Conservation (phyloP, 2,888 invertebrate genomes). For the Oasisia sp. region DNA sequence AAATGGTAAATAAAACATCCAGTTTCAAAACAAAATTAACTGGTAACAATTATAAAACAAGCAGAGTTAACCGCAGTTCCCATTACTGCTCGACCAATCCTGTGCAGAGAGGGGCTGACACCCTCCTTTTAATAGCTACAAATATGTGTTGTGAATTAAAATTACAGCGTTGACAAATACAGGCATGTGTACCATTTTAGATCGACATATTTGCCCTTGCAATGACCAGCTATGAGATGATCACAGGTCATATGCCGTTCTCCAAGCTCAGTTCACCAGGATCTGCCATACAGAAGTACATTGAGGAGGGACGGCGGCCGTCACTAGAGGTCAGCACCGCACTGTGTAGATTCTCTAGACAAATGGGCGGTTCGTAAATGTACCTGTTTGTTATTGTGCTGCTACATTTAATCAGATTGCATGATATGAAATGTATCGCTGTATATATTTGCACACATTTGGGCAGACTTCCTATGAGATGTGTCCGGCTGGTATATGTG, state of each 20-base stretch:
- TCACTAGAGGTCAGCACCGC: background rate
- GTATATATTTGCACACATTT: too few species aligned
- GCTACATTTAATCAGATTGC: background rate
- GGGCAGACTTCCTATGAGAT: too few species aligned
- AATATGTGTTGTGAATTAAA: background rate
- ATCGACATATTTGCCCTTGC: constrained; percentile 60
- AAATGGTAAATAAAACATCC: too few species aligned
- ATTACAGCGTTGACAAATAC: background rate
- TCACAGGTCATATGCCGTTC: constrained; percentile 53
- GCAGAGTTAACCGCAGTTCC: too few species aligned
- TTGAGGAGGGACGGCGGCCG: constrained; percentile 41
- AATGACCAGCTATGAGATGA: constrained; percentile 58
- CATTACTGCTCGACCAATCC: too few species aligned
- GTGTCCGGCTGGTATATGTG: too few species aligned
- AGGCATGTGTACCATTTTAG: constrained; percentile 40
- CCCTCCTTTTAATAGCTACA: background rate
- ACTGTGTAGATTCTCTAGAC: constrained; percentile 37
- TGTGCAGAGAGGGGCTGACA: too few species aligned
- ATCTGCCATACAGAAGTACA: constrained; percentile 28
- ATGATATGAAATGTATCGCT: background rate
- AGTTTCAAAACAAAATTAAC: too few species aligned
- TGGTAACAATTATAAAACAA: too few species aligned
- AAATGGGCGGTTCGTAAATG: constrained; percentile 39
- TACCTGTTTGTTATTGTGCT: background rate
- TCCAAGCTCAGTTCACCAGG: constrained; percentile 35